These are phyloP conservation scores for Protonemura montana DNA, from an alignment of 2,888 invertebrate species.

Conservation along the genomic window DNA sequence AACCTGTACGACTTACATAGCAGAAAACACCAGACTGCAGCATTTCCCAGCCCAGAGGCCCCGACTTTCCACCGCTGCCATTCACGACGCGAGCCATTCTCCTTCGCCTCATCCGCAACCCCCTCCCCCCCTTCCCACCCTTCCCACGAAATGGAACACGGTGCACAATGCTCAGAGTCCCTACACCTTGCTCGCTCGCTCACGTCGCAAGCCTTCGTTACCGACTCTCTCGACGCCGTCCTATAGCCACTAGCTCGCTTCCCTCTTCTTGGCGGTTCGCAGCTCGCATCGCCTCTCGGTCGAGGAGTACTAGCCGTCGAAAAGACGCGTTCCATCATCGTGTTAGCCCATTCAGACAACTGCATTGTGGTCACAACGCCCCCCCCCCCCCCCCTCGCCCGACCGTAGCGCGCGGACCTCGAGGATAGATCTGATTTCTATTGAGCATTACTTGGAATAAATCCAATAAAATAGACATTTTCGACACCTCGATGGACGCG, in stretches of 20 bases:
- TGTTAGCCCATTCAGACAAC: constrained; percentile 3
- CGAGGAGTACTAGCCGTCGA: background rate
- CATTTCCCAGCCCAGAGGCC: no score
- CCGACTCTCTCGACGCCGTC: background rate
- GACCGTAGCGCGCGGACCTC: background rate
- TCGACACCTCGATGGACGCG: background rate
- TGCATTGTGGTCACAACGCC: background rate
- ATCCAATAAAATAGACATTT: background rate
- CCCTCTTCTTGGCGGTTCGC: constrained; percentile 37
- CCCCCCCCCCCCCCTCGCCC: background rate
- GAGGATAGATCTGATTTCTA: background rate
- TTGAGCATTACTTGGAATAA: background rate
- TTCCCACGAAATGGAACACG: background rate
- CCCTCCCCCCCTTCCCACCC: background rate
- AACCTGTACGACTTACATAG: no score
- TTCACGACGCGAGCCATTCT: background rate
- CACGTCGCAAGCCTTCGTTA: background rate
- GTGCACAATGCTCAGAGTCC: background rate
- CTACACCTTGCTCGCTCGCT: background rate
- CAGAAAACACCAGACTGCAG: no score
- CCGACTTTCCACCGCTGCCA: constrained; percentile 8
- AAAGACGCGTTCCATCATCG: background rate
- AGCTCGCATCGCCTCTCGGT: constrained; percentile 8
- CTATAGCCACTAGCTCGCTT: constrained; percentile 22
- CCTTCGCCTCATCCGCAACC: background rate